Evolutionary conservation across 2,797 vertebrate species (phyloP), one percentile per base, ranked within the genome.

Genomic region (Parambassis ranga): DNA sequence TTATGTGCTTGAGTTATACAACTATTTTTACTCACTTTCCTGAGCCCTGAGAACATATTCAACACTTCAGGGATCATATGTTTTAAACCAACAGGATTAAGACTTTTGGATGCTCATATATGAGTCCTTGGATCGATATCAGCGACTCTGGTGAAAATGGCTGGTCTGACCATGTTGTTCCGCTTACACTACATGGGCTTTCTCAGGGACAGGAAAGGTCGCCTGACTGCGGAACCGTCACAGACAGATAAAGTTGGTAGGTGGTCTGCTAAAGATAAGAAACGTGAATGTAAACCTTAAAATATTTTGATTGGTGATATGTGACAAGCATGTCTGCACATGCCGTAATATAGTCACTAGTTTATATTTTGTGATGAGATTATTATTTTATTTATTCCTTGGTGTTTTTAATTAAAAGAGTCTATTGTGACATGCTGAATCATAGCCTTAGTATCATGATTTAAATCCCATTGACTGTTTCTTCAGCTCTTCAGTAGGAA

Each of bases 181-280:
- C 76, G 39, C 31, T 75, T 89, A 41, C 65, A 85, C 52, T 87
- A 81, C 63, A 47, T 81, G 61, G 79, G 77, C 30, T 85, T 89
- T 71, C 35, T 89, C 37, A 81, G 75, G 58, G 60, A 79, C 51
- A 82, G 80, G 36, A 87, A 76, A 51, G 57, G 69, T 48, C 65
- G 38, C 7, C 72, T 89, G 47, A 75, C 75, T 24, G 28, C 23
- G n/a, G 65, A 69, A 23, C 50, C 59, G 3, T 38, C 26, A 65
- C 65, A 59, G 24, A 32, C 42, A n/a, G 30, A 41, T 19, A 43
- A 36, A 47, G 32, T 37, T 23, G 80, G 87, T 91, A 86, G 42
- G 80, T 79, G 33, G 38, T 27, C 27, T 36, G 13, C 11, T 43
- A 7, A 10, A 46, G 42, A 39, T 42, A n/a, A n/a, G n/a, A n/a